phyloP scores from a whole-genome alignment of 2,113 vertebrate species.

The Pseudorhombus dupliciocellatus region DNA sequence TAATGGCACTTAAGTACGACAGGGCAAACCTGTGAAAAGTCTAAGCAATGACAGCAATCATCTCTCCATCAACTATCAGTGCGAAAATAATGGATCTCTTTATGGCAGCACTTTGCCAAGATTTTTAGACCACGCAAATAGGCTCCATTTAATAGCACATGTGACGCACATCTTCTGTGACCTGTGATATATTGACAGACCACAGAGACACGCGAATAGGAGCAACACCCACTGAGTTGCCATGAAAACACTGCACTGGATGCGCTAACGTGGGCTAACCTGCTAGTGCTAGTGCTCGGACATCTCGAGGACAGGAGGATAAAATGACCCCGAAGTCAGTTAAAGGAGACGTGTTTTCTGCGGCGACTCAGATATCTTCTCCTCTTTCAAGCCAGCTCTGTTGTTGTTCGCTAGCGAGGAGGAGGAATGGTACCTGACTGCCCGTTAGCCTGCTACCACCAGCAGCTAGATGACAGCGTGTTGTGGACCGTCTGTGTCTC shows the following conservation, averaged over 20 bases:
- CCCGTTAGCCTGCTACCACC: constrained; percentile 52
- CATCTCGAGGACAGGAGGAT: not conserved
- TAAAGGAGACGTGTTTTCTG: not conserved
- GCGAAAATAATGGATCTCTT: not conserved
- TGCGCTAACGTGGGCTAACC: constrained; percentile 24
- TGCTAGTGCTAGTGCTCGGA: not conserved
- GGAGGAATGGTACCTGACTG: constrained; percentile 15
- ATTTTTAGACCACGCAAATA: not conserved
- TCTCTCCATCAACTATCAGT: not conserved
- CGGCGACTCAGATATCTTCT: not conserved
- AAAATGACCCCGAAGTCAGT: not conserved
- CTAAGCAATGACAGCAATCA: not conserved
- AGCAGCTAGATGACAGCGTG: constrained; percentile 24
- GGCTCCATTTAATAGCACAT: no score
- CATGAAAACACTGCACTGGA: constrained; percentile 58
- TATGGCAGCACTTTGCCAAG: not conserved
- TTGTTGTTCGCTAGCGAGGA: constrained; percentile 46
- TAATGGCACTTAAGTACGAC: not conserved
- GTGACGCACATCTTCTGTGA: no score
- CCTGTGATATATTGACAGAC: not conserved
- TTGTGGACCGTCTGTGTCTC: not conserved
- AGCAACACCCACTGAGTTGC: constrained; percentile 44
- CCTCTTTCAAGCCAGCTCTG: constrained; percentile 26
- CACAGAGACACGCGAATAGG: not conserved
- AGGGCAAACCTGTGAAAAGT: not conserved